Conservation (phyloP, 2,797 vertebrate species). For the Myotis pilosus region DNA sequence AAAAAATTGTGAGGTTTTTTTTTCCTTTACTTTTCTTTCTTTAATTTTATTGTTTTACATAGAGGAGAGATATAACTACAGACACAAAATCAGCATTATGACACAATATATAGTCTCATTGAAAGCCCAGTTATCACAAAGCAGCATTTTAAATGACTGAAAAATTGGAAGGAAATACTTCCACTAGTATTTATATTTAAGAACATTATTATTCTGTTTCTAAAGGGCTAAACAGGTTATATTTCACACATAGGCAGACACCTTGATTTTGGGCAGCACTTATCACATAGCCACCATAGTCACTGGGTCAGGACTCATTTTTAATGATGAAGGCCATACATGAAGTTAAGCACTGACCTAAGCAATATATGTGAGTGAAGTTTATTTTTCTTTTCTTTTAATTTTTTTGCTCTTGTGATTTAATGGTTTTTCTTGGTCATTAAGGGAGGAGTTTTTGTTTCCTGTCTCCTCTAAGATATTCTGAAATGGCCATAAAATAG, state of each 20-base stretch:
- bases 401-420: neutral
- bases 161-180: neutral
- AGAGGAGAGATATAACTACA: neutral
- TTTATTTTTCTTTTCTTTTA: neutral
- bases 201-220: constrained; percentile 23
- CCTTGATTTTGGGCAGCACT: neutral
- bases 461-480: neutral
- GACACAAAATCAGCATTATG: neutral
- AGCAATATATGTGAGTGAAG: neutral
- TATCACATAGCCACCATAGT: neutral
- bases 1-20: neutral
- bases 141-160: neutral
- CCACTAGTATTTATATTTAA: neutral
- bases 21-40: neutral
- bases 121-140: neutral
- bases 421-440: neutral
- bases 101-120: neutral
- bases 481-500: neutral
- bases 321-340: neutral
- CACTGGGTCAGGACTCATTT: neutral
- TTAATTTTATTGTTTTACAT: constrained; percentile 7
- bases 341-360: neutral
- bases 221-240: neutral
- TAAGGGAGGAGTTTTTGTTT: neutral
- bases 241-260: neutral